Conservation (phyloP, 2,888 invertebrate genomes). For the Philaethria dido region DNA sequence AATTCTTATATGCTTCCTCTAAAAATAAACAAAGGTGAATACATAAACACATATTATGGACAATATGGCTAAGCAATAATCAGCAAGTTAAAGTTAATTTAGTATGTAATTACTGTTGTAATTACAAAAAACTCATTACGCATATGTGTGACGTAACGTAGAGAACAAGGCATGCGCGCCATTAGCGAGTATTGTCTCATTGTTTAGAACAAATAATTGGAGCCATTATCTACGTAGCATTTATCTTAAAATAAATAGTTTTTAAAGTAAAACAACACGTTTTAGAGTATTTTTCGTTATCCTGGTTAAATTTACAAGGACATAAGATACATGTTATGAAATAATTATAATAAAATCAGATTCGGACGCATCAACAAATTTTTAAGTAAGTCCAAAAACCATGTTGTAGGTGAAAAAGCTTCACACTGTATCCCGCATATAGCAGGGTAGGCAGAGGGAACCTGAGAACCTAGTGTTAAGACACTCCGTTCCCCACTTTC, state of each 20-base stretch:
- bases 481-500: too few relatives aligned
- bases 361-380: too few relatives aligned
- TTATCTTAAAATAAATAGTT: slow-evolving; percentile 5
- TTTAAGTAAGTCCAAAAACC: too few relatives aligned
- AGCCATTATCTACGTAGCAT: slow-evolving; percentile 12
- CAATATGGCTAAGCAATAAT: neutral
- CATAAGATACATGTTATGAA: too few relatives aligned
- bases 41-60: neutral
- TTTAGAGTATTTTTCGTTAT: too few relatives aligned
- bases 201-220: slow-evolving; percentile 30
- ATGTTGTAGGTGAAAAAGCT: too few relatives aligned
- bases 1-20: neutral
- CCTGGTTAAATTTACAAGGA: too few relatives aligned
- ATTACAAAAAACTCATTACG: slow-evolving; percentile 30
- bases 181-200: slow-evolving; percentile 33
- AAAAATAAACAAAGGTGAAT: neutral
- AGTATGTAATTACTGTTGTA: slow-evolving; percentile 20
- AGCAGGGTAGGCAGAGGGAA: too few relatives aligned
- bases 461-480: too few relatives aligned
- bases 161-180: slow-evolving; percentile 23
- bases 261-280: neutral
- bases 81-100: slow-evolving; percentile 8
- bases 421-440: too few relatives aligned
- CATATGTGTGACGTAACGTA: slow-evolving; percentile 29
- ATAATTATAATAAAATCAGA: too few relatives aligned